Base-by-base conservation (phyloP, 2,797 vertebrate species). In the Alcedo atthis region DNA sequence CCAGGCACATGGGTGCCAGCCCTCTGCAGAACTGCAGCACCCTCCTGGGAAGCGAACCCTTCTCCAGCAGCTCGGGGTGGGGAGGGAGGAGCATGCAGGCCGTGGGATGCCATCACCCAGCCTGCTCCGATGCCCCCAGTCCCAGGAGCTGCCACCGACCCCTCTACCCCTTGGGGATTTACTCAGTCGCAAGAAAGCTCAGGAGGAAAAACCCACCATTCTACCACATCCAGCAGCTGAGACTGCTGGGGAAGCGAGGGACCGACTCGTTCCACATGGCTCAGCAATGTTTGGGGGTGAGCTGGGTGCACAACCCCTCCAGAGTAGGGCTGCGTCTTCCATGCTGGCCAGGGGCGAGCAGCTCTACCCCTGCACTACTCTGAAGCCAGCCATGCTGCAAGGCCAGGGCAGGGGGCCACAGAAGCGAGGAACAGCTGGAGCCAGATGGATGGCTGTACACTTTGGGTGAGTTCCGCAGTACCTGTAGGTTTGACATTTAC, bases 401-500 rank as follows among this genome's bases (percentile, higher is more conserved):
- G 32, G 11, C 26, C 0, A 0, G 85, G 81, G 62, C 55, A 67
- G 81, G 66, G 66, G 11, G 71, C 64, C 0, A 1, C 22, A 87
- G 77, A 14, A 70, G 51, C 5, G 3, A 9, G 51, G 85, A 90
- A 74, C 86, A 93, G 80, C 43, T 1, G 1, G 67, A 61, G 35
- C 62, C 49, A 85, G 97, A 94, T 15, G 95, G 97, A 96, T 97
- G 98, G 98, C 98, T 98, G 97, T 98, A 98, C 97, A 97, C 95
- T 97, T 97, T 96, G 98, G 98, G 98, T 8, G 68, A 93, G 92
- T 59, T 96, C 94, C 87, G 95, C 94, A 96, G 97, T 98, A 98
- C 97, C 98, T 97, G 97, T 96, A 97, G 90, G 98, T 96, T 98
- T 97, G 95, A 98, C 98, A 98, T 98, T 97, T 97, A 98, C 97